Evolutionary conservation across 30 jellyfish, hydroid and myxozoan species (phyloP).

Genomic region (Clytia hemisphaerica): DNA sequence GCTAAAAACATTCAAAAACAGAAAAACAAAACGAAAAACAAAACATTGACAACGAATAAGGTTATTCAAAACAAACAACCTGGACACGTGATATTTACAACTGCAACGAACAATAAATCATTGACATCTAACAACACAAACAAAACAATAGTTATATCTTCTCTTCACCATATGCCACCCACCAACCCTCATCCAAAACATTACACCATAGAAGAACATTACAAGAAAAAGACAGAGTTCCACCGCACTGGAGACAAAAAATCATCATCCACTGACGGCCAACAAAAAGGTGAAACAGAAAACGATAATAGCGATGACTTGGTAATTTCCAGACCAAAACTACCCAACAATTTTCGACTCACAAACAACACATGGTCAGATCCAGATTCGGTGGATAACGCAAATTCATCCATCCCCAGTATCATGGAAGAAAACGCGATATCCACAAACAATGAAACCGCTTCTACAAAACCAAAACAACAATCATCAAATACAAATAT

Average conservation of each 20-base stretch:
- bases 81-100: not conserved
- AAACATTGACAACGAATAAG: not conserved
- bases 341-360: too few relatives aligned
- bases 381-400: too few relatives aligned
- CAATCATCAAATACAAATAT: slow-evolving; percentile 3
- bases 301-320: not conserved
- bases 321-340: too few relatives aligned
- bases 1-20: not conserved
- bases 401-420: not conserved
- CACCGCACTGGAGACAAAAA: not conserved
- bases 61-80: too few relatives aligned
- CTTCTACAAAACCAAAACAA: not conserved
- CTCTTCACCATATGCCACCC: not conserved
- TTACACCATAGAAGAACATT: not conserved
- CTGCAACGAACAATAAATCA: not conserved
- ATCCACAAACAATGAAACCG: not conserved
- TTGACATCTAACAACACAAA: not conserved
- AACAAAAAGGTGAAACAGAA: not conserved
- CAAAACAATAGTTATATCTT: not conserved
- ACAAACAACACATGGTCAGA: too few relatives aligned
- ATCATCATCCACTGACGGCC: too few relatives aligned
- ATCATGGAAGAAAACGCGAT: not conserved
- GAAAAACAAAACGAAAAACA: not conserved
- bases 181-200: not conserved
- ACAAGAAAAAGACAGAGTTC: too few relatives aligned